These are phyloP conservation scores for Reticulitermes lucifugus DNA, from an alignment of 2,888 invertebrate genomes.

Conservation along the genomic window DNA sequence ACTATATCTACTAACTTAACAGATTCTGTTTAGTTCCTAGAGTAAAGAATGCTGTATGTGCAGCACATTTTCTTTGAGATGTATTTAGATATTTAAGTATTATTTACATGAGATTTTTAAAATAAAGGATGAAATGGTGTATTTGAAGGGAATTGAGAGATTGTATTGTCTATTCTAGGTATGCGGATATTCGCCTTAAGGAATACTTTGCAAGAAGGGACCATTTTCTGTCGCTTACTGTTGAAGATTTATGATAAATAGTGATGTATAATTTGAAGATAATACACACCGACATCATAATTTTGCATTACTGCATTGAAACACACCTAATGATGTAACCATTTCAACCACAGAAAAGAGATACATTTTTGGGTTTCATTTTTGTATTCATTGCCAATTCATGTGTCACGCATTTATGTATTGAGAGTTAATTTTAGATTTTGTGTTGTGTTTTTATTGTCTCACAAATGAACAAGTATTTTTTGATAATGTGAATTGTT, in stretches of 20 bases:
- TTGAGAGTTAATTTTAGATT: neutral
- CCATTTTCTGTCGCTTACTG: constrained; percentile 62
- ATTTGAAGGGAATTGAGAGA: too few species aligned
- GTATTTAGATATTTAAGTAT: too few species aligned
- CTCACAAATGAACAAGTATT: neutral
- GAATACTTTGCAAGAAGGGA: constrained; percentile 79
- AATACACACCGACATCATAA: neutral
- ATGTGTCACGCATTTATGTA: neutral
- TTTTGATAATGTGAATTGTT: neutral
- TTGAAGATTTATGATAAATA: constrained; percentile 49
- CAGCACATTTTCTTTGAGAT: too few species aligned
- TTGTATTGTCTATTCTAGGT: constrained; percentile 64
- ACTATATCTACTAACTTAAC: too few species aligned
- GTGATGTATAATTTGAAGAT: neutral
- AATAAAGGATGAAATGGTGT: too few species aligned
- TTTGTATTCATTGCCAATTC: neutral
- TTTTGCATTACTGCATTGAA: neutral
- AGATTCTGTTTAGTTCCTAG: too few species aligned
- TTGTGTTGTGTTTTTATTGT: neutral
- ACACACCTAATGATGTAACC: neutral
- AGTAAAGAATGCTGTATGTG: too few species aligned
- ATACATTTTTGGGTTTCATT: neutral
- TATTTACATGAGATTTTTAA: too few species aligned
- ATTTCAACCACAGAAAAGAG: neutral
- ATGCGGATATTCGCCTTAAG: constrained; percentile 77